Conservation (phyloP, 2,797 vertebrate genomes). For the Argyrosomus regius region DNA sequence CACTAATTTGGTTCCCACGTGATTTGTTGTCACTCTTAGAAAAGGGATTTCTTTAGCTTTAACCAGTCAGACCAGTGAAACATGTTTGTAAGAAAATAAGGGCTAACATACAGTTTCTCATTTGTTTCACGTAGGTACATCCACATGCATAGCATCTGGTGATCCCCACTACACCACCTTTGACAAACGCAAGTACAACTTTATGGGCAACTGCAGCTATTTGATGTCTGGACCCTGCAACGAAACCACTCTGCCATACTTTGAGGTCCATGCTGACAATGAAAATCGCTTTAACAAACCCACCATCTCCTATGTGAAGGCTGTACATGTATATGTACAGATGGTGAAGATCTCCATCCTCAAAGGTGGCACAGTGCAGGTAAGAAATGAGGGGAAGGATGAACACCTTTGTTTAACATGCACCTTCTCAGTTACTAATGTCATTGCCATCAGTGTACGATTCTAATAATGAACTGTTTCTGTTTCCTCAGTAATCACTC, state of each 20-base stretch:
- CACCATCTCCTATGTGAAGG: slow-evolving; percentile 83
- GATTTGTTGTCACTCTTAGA: background rate
- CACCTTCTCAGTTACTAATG: background rate
- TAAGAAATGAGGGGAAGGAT: slow-evolving; percentile 39
- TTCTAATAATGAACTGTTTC: background rate
- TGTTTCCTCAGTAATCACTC: background rate
- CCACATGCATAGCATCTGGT: slow-evolving; percentile 78
- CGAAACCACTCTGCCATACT: slow-evolving; percentile 71
- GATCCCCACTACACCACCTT: slow-evolving; percentile 89
- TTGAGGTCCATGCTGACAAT: slow-evolving; percentile 84
- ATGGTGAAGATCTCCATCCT: slow-evolving; percentile 83
- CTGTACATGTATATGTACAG: slow-evolving; percentile 82
- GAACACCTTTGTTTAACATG: background rate
- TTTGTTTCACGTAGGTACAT: slow-evolving; percentile 61
- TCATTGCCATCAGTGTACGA: background rate
- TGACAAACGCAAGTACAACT: slow-evolving; percentile 81
- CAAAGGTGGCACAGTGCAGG: slow-evolving; percentile 85
- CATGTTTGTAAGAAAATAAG: background rate
- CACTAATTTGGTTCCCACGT: background rate
- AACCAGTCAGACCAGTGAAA: background rate
- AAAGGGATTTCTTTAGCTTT: background rate
- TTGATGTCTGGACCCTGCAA: slow-evolving; percentile 84
- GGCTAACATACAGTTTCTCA: background rate
- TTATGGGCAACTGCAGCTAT: slow-evolving; percentile 90
- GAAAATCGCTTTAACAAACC: slow-evolving; percentile 83